These are phyloP conservation scores for Coryphaenoides rupestris DNA, from an alignment of 2,113 vertebrate genomes.

Conservation along the genomic window DNA sequence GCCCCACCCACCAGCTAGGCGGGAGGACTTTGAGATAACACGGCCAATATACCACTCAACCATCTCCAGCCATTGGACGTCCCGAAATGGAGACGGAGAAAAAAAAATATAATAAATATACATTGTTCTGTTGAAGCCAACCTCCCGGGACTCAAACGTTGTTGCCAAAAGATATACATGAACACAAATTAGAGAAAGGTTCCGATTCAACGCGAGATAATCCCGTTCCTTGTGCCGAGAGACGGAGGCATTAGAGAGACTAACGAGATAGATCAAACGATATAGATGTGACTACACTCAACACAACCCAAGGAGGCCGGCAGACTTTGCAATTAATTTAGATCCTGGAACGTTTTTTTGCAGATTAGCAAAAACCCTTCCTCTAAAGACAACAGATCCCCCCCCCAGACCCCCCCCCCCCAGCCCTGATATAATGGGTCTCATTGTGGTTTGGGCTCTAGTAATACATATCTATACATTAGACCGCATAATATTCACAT, in stretches of 20 bases:
- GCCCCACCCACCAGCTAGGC: slow-evolving; percentile 12
- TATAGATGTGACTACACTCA: too few species aligned
- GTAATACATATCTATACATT: slow-evolving; percentile 7
- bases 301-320: background rate
- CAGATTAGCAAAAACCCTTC: background rate
- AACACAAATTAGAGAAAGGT: background rate
- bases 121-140: background rate
- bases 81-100: too few species aligned
- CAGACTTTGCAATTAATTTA: slow-evolving; percentile 35
- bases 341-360: slow-evolving; percentile 39
- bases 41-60: background rate
- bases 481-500: too few species aligned
- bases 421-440: slow-evolving; percentile 44
- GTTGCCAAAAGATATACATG: background rate
- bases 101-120: background rate
- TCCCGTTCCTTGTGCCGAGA: too few species aligned
- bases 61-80: slow-evolving; percentile 6
- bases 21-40: slow-evolving; percentile 4
- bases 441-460: slow-evolving; percentile 35
- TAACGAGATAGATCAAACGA: too few species aligned
- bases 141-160: background rate
- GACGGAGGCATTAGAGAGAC: too few species aligned
- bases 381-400: slow-evolving; percentile 31
- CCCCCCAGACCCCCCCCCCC: slow-evolving; percentile 24
- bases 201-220: background rate